These are phyloP conservation scores for Hipposideros larvatus DNA, from an alignment of 2,797 vertebrate genomes.

Conservation along the genomic window DNA sequence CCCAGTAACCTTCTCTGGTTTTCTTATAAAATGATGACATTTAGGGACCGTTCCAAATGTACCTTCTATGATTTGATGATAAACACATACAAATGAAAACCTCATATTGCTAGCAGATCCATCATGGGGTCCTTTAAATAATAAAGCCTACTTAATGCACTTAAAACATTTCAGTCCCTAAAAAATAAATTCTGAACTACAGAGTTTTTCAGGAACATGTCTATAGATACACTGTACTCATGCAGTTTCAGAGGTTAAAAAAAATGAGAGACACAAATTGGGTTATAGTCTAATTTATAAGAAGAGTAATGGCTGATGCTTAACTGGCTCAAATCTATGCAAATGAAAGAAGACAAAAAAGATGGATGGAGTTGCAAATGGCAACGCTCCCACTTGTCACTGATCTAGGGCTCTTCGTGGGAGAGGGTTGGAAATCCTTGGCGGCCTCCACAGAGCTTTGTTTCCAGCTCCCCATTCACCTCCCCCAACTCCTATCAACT, in stretches of 20 bases:
- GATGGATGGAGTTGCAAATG: constrained; percentile 59
- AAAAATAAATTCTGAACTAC: not conserved
- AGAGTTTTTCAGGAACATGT: not conserved
- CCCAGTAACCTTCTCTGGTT: not conserved
- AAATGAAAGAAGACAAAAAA: constrained; percentile 73
- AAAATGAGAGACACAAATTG: constrained; percentile 18
- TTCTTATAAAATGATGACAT: constrained; percentile 4
- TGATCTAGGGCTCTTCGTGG: constrained; percentile 58
- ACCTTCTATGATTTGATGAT: not conserved
- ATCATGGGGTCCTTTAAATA: constrained; percentile 8
- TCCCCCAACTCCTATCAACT: constrained; percentile 25
- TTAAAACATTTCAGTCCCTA: not conserved
- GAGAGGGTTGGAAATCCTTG: constrained; percentile 26
- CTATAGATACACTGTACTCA: not conserved
- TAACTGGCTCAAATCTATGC: constrained; percentile 83
- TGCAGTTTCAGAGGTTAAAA: not conserved
- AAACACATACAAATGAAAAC: constrained; percentile 13
- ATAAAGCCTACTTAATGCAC: not conserved
- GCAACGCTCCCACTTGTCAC: constrained; percentile 44
- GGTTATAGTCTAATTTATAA: constrained; percentile 63
- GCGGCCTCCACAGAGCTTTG: constrained; percentile 50
- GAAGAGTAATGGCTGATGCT: constrained; percentile 52
- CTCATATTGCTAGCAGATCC: not conserved
- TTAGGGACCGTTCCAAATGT: not conserved
- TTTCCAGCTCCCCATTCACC: constrained; percentile 10